Evolutionary conservation across 1,140 invertebrate genomes (phyloP), one percentile per base, ranked within the genome.

Genomic region (Anastatus disparis): DNA sequence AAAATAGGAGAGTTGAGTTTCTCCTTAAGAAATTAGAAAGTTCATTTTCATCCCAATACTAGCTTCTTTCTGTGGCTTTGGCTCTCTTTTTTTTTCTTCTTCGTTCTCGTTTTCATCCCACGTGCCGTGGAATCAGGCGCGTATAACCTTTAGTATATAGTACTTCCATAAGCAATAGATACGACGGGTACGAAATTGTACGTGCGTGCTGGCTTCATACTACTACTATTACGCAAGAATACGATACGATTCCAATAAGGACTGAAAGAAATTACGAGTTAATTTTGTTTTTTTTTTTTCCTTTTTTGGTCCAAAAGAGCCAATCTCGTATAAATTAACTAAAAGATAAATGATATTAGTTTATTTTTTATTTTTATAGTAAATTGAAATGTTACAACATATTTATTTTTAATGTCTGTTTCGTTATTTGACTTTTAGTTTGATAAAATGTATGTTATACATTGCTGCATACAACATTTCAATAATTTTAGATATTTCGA

Each of bases 1-100:
- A n/a, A n/a, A 40, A 40, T 27, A 38, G 7, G 35, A 35, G 52
- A 3, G 26, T n/a, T 20, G 27, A 50, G 65, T n/a, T 68, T 59
- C 20, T 59, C 53, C n/a, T 50, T 40, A 69, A 69, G 56, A 69
- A 61, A 61, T 69, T 61, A 69, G 29, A 48, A 69, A 61, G 31
- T 69, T 69, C 44, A 50, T 50, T 69, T 52, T 38, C 42, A 58
- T 31, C 26, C 62, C 20, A 38, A 9, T 52, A 6, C 12, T 26
- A 13, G 7, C 12, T n/a, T n/a, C n/a, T n/a, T n/a, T 52, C 26
- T 31, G 27, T 12, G 10, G 12, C 17, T 52, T n/a, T n/a, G n/a
- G 50, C 50, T 40, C 35, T 61, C n/a, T n/a, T n/a, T n/a, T n/a
- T n/a, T n/a, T n/a, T n/a, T n/a, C n/a, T n/a, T n/a, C n/a, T 29